A percentile compares a stretch with the other conserved stretches of the same genome.
These are phyloP conservation scores for Orientallactaga bullata DNA, from an alignment of 2,113 vertebrate species.

Conservation along the genomic window DNA sequence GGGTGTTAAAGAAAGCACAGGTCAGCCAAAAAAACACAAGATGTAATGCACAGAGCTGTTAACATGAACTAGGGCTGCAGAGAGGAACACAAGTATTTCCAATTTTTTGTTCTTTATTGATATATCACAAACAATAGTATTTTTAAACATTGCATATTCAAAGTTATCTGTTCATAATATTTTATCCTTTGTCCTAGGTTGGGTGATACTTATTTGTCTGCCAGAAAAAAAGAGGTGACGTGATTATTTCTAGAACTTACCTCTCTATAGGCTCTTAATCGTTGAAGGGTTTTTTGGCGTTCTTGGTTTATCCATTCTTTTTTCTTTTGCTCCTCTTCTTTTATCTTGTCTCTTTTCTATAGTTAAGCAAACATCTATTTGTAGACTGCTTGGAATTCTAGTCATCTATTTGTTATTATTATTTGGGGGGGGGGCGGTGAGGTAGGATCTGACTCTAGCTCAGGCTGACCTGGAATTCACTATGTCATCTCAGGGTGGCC, in stretches of 20 bases:
- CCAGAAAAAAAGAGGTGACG: background rate
- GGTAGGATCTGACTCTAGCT: no score
- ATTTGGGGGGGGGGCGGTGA: no score
- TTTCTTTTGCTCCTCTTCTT: constrained; percentile 93
- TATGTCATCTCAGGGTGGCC: no score
- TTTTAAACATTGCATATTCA: background rate
- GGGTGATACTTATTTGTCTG: background rate
- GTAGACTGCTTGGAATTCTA: constrained; percentile 4
- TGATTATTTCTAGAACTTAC: constrained; percentile 83
- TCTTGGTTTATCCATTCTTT: constrained; percentile 95
- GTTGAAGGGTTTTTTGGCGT: constrained; percentile 94
- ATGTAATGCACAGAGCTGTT: background rate
- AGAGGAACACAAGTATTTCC: background rate
- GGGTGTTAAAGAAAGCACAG: background rate
- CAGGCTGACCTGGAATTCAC: no score
- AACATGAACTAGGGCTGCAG: background rate
- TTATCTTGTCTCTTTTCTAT: constrained; percentile 95
- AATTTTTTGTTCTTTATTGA: background rate
- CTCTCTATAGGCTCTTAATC: constrained; percentile 94
- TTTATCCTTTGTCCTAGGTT: background rate
- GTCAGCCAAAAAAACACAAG: background rate
- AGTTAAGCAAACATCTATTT: constrained; percentile 77
- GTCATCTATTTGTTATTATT: background rate
- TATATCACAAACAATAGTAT: background rate
- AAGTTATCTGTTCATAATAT: background rate